A percentile compares a stretch with the other conserved stretches of the same genome.
Conservation (phyloP, 2,113 vertebrate species). For the Lamprologus tigripictilis region DNA sequence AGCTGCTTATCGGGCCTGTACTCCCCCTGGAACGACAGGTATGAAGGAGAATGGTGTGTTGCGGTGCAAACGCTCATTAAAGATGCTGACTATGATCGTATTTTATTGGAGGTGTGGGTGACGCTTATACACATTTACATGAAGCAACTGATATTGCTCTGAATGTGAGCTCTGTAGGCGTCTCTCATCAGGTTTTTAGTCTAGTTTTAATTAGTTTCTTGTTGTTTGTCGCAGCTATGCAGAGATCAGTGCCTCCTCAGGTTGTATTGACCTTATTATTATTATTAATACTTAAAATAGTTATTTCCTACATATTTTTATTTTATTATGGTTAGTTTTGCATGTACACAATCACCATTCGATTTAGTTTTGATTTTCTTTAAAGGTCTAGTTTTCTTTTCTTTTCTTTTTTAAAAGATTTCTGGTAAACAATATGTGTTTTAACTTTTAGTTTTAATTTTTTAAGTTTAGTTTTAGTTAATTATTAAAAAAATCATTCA, state of each 20-base stretch:
- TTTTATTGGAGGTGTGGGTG: background rate
- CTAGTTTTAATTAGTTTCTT: background rate
- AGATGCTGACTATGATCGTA: background rate
- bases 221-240: background rate
- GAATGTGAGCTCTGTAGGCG: background rate
- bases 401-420: accelerated
- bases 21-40: slow-evolving; percentile 75
- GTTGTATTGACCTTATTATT: background rate
- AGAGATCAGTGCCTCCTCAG: background rate
- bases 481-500: accelerated
- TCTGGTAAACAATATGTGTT: accelerated
- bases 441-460: background rate
- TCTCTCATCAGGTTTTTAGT: background rate
- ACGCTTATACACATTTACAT: background rate
- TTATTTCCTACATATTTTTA: background rate
- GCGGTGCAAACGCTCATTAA: background rate
- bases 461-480: background rate
- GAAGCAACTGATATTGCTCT: background rate
- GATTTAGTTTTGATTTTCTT: background rate
- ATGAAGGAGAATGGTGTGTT: background rate
- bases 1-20: slow-evolving; percentile 88
- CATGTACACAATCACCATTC: background rate
- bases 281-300: background rate
- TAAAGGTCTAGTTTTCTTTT: background rate
- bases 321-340: background rate